A percentile compares a stretch with the other conserved stretches of the same genome.
phyloP scores from a whole-genome alignment of 2,797 vertebrate genomes.

The Rousettus madagascariensis region DNA sequence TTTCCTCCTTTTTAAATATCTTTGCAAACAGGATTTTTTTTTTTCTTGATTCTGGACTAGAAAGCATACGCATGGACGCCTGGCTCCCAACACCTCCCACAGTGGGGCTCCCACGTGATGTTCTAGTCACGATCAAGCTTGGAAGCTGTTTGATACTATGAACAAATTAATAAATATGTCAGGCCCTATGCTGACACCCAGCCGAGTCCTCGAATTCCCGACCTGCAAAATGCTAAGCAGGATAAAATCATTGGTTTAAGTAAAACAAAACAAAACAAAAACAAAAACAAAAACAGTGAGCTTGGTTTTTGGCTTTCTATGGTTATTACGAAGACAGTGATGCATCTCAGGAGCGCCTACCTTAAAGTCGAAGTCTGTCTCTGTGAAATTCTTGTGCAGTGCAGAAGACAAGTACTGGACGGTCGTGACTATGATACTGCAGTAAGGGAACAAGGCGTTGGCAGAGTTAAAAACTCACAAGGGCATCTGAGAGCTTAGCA shows the following conservation, averaged over 20 bases:
- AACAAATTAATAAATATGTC: slow-evolving; percentile 1
- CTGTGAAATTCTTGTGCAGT: slow-evolving; percentile 98
- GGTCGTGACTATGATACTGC: slow-evolving; percentile 97
- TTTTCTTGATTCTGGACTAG: slow-evolving; percentile 26
- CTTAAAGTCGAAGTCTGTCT: slow-evolving; percentile 99
- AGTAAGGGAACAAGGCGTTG: slow-evolving; percentile 76
- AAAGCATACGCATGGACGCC: neutral
- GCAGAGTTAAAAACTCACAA: slow-evolving; percentile 24
- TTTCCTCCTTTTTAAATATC: neutral
- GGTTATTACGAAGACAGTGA: slow-evolving; percentile 11
- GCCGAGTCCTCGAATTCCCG: neutral
- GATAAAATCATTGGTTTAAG: neutral
- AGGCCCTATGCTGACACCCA: neutral
- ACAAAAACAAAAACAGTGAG: neutral
- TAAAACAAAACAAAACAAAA: neutral
- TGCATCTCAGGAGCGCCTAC: slow-evolving; percentile 81
- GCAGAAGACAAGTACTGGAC: slow-evolving; percentile 97
- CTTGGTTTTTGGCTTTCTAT: neutral
- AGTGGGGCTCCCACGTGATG: neutral
- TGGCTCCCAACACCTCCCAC: neutral
- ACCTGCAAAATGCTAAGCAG: neutral
- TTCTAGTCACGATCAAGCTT: neutral
- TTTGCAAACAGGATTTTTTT: neutral
- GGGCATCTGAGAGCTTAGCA: neutral
- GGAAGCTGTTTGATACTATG: slow-evolving; percentile 11